Evolutionary conservation across 2,888 invertebrate genomes (phyloP).

Genomic region (Dryobota labecula): DNA sequence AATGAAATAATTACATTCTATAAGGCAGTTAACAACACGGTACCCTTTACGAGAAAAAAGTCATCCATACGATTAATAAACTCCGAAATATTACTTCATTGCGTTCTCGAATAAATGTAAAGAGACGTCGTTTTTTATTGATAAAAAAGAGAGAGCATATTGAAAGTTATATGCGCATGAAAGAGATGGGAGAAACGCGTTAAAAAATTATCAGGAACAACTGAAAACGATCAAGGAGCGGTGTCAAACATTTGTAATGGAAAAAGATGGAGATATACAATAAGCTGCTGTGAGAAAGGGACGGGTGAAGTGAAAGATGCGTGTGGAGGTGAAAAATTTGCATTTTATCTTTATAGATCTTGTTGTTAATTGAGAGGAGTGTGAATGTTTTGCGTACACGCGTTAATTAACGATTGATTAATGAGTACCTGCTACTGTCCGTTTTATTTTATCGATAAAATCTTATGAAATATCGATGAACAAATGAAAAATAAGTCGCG

Average conservation of each 20-base stretch:
- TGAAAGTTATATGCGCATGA: slow-evolving; percentile 18
- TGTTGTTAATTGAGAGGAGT: slow-evolving; percentile 83
- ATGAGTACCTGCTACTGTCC: slow-evolving; percentile 80
- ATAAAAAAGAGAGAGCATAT: slow-evolving; percentile 55
- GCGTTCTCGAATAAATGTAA: slow-evolving; percentile 71
- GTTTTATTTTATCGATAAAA: slow-evolving; percentile 74
- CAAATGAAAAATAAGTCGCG: slow-evolving; percentile 16
- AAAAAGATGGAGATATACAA: slow-evolving; percentile 62
- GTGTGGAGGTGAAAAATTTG: slow-evolving; percentile 75
- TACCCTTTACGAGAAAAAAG: slow-evolving; percentile 71
- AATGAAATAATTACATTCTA: slow-evolving; percentile 77
- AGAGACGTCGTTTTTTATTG: slow-evolving; percentile 68
- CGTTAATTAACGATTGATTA: slow-evolving; percentile 86
- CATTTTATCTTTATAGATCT: slow-evolving; percentile 84
- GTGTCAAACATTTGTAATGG: slow-evolving; percentile 41
- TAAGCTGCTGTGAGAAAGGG: slow-evolving; percentile 63
- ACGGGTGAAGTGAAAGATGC: slow-evolving; percentile 72
- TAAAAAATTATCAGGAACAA: slow-evolving; percentile 44
- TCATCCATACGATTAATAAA: slow-evolving; percentile 70
- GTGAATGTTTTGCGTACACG: slow-evolving; percentile 78
- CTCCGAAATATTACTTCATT: slow-evolving; percentile 64
- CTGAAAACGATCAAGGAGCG: slow-evolving; percentile 46
- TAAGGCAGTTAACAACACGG: slow-evolving; percentile 63
- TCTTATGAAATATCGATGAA: slow-evolving; percentile 65
- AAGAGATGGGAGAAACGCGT: slow-evolving; percentile 17